Percentiles rank a stretch among this genome's conserved stretches.
Conservation (phyloP, 2,113 vertebrate species). For the Tenebrosternarchus preto region DNA sequence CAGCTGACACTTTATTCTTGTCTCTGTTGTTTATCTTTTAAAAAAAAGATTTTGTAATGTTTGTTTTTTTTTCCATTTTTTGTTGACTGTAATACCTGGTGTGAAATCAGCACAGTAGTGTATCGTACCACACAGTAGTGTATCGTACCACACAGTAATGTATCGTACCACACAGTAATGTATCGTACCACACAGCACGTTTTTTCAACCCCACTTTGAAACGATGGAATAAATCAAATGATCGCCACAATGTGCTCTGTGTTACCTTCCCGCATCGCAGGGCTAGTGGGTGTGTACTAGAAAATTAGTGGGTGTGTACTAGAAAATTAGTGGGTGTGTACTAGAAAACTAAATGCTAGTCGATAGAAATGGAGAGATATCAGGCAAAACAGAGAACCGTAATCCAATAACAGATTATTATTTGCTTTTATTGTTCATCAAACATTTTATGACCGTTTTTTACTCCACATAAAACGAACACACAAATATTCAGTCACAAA, state of each 20-base stretch:
- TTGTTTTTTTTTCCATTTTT: constrained; percentile 55
- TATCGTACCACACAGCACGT: constrained; percentile 44
- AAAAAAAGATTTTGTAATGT: constrained; percentile 26
- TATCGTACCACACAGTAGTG: constrained; percentile 45
- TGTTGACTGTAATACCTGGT: constrained; percentile 61
- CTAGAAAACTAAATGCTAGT: too few relatives aligned
- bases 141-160: constrained; percentile 55
- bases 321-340: too few relatives aligned
- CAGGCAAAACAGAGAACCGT: too few relatives aligned
- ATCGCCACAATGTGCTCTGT: constrained; percentile 62
- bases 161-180: constrained; percentile 56
- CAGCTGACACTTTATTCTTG: constrained; percentile 31
- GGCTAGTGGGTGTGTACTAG: too few relatives aligned
- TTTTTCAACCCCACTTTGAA: constrained; percentile 70
- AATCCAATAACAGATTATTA: too few relatives aligned
- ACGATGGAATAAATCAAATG: constrained; percentile 73
- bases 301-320: too few relatives aligned
- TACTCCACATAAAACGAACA: not conserved
- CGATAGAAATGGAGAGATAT: too few relatives aligned
- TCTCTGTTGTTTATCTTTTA: constrained; percentile 52
- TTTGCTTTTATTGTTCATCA: not conserved
- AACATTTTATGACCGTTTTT: not conserved
- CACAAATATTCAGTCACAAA: not conserved
- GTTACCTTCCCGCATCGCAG: constrained; percentile 45
- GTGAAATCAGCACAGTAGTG: constrained; percentile 59